Conservation (phyloP, 2,888 invertebrate species). For the Plutella xylostella region DNA sequence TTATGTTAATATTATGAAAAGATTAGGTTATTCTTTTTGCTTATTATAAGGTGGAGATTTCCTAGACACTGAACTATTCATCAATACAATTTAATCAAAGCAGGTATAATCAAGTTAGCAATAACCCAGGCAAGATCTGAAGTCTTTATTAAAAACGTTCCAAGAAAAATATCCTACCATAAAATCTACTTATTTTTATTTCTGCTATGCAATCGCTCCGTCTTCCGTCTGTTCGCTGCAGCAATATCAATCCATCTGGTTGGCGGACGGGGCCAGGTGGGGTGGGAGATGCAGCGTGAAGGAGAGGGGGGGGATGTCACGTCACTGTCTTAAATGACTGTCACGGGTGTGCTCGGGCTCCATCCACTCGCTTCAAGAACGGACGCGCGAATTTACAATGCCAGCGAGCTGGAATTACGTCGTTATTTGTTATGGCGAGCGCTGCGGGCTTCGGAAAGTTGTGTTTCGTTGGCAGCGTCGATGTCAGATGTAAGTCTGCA, state of each 20-base stretch:
- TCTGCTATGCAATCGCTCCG: constrained; percentile 60
- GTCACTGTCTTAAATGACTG: constrained; percentile 69
- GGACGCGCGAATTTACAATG: constrained; percentile 53
- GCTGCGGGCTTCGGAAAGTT: not conserved
- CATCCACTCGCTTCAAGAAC: constrained; percentile 48
- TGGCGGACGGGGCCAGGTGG: constrained; percentile 32
- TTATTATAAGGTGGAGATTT: no score
- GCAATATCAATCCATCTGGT: constrained; percentile 69
- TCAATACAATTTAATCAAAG: no score
- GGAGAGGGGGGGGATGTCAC: constrained; percentile 38
- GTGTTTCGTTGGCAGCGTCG: not conserved
- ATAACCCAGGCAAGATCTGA: no score
- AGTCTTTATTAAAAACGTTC: no score
- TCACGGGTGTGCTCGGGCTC: constrained; percentile 61
- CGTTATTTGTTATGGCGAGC: constrained; percentile 40
- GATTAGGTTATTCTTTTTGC: no score
- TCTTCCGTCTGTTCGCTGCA: constrained; percentile 61
- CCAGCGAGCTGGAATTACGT: constrained; percentile 47
- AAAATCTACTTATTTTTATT: constrained; percentile 30
- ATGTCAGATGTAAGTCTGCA: no score
- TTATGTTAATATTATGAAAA: no score
- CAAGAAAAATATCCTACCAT: no score
- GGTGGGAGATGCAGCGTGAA: constrained; percentile 13
- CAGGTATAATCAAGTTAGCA: no score
- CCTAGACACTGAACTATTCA: no score